Base-by-base conservation (phyloP, 2,797 vertebrate genomes). In the Propithecus perrieri region DNA sequence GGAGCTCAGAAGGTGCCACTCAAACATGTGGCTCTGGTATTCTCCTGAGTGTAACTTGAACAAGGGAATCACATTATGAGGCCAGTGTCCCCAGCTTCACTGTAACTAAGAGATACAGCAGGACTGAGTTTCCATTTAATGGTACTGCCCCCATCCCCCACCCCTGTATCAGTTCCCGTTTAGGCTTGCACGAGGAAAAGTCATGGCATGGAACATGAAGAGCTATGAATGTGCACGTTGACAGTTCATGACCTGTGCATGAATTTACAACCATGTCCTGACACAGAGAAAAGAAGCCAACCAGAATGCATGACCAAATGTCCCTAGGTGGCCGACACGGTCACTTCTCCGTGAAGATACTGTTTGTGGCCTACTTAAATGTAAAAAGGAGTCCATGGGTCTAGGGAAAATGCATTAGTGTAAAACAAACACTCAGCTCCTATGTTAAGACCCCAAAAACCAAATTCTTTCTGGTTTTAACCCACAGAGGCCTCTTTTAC, bases 211-310 rank as follows among this genome's bases (percentile, higher is more conserved):
- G 80, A 87, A 93, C 26, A n/a, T 85, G 18, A 24, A 55, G 85
- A 26, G 83, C 53, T n/a, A 69, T 24, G 50, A 67, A 63, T 48
- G 2, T 67, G 33, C 94, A 22, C 0, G 0, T 20, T 20, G 63
- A 74, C 46, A 63, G 71, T 65, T 17, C 35, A 57, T 96, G 61
- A 26, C 22, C 90, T 95, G 0, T 46, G 75, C 10, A 1, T 85
- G 24, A 57, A 95, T 94, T 98, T 96, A 72, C 81, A 92, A 81
- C 89, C 96, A 57, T 24, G 76, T 78, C 71, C 69, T 71, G 89
- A 91, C 46, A 93, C 4, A 26, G 6, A 80, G 28, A 43, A 61
- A 91, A 84, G 79, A 41, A 97, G 15, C 24, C 71, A 38, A 35
- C 13, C 61, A 74, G 33, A 80, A 79, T 38, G 78, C 86, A 57